Percentiles rank a stretch among this genome's conserved stretches.
These are phyloP conservation scores for Triplophysa tibetana DNA, from an alignment of 2,113 vertebrate genomes.

Conservation along the genomic window DNA sequence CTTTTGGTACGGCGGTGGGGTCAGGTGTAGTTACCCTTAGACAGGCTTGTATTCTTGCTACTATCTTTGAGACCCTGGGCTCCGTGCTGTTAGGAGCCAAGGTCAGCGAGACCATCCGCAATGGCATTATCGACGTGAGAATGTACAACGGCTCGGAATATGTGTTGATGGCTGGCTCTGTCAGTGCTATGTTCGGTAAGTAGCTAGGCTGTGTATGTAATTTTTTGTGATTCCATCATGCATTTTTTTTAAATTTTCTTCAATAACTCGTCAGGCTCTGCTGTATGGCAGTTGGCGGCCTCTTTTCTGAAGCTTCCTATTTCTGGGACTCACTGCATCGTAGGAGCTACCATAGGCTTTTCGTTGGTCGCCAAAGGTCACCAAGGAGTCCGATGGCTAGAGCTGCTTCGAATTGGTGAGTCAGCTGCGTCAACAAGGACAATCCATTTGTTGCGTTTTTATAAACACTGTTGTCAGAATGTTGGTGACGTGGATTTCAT, in stretches of 20 bases:
- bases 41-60: conserved; percentile 90
- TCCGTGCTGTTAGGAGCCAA: conserved; percentile 92
- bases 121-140: conserved; percentile 85
- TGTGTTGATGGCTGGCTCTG: conserved; percentile 84
- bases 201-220: conserved; percentile 19
- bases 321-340: conserved; percentile 97
- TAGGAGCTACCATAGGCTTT: conserved; percentile 96
- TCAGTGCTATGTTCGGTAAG: conserved; percentile 94
- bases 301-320: conserved; percentile 97
- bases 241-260: conserved; percentile 14
- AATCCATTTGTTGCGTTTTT: neutral
- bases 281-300: conserved; percentile 93
- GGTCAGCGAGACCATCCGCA: conserved; percentile 96
- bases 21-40: conserved; percentile 92
- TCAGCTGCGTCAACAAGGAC: conserved; percentile 3
- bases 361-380: conserved; percentile 87
- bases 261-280: conserved; percentile 80
- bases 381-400: conserved; percentile 85
- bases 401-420: conserved; percentile 92
- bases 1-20: conserved; percentile 94
- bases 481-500: neutral
- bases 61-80: conserved; percentile 91
- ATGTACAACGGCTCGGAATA: conserved; percentile 79
- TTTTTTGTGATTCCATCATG: neutral
- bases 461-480: neutral